Evolutionary conservation across 2,888 invertebrate species (phyloP).

Genomic region (Tanypteryx hageni): DNA sequence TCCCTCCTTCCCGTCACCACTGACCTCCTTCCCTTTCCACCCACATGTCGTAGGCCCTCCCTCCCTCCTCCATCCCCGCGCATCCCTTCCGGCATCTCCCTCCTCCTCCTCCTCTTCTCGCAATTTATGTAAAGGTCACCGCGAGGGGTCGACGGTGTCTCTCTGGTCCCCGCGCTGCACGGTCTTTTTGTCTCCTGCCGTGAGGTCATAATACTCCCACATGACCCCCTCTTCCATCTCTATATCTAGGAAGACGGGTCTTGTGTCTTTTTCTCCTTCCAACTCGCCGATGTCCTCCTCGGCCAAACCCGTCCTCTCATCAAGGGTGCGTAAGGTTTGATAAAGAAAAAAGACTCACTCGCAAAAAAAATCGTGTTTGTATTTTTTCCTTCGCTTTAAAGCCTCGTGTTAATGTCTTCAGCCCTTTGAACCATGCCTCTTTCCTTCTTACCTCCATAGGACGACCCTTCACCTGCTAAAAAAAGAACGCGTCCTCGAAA

Average conservation of each 20-base stretch:
- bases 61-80: conserved; percentile 6
- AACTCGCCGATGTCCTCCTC: neutral
- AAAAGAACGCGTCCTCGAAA: too few relatives aligned
- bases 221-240: neutral
- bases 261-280: neutral
- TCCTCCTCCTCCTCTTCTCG: conserved; percentile 20
- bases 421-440: too few relatives aligned
- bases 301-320: too few relatives aligned
- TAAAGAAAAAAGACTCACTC: too few relatives aligned
- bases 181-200: neutral
- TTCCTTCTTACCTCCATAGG: too few relatives aligned
- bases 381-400: too few relatives aligned
- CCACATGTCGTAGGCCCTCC: neutral
- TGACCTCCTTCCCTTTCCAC: conserved; percentile 51
- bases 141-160: conserved; percentile 34
- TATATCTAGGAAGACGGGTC: neutral
- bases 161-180: neutral
- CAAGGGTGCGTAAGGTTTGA: too few relatives aligned
- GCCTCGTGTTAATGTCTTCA: too few relatives aligned
- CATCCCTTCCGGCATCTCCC: conserved; percentile 29
- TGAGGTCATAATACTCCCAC: conserved; percentile 15
- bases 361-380: too few relatives aligned
- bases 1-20: neutral
- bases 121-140: conserved; percentile 47
- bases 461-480: too few relatives aligned